These are phyloP conservation scores for Erythrolamprus reginae DNA, from an alignment of 2,113 vertebrate genomes.

Conservation along the genomic window DNA sequence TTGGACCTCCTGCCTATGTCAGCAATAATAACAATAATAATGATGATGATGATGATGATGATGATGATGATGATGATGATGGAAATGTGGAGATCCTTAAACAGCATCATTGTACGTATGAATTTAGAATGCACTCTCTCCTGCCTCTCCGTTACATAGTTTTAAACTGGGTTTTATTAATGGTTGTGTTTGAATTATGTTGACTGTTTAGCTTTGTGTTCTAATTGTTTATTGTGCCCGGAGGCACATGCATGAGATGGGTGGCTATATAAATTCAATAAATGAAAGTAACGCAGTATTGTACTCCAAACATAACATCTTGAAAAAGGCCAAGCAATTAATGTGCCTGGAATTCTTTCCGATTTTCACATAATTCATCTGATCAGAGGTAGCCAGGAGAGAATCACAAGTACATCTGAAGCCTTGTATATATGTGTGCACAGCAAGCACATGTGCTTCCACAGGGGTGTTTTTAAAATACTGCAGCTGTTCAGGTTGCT, in stretches of 20 bases:
- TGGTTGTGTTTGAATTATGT: not conserved
- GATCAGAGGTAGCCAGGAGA: constrained; percentile 43
- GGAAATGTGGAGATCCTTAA: not conserved
- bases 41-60: no score
- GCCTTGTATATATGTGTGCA: not conserved
- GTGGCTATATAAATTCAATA: not conserved
- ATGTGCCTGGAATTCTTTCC: not conserved
- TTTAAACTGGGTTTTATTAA: not conserved
- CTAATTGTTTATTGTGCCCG: not conserved
- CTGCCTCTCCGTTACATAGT: not conserved
- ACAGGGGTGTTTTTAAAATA: constrained; percentile 16
- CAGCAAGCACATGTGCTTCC: not conserved
- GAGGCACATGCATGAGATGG: not conserved
- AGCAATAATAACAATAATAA: no score
- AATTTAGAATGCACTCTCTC: not conserved
- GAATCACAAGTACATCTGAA: constrained; percentile 32
- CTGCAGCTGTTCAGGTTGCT: constrained; percentile 56
- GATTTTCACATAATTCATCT: not conserved
- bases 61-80: no score
- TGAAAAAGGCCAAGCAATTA: not conserved
- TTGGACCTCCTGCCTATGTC: no score
- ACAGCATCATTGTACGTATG: not conserved
- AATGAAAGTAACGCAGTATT: not conserved
- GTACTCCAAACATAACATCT: not conserved
- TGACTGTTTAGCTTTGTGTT: not conserved